Evolutionary conservation across 2,888 invertebrate genomes (phyloP).

Genomic region (Taenaris catops): DNA sequence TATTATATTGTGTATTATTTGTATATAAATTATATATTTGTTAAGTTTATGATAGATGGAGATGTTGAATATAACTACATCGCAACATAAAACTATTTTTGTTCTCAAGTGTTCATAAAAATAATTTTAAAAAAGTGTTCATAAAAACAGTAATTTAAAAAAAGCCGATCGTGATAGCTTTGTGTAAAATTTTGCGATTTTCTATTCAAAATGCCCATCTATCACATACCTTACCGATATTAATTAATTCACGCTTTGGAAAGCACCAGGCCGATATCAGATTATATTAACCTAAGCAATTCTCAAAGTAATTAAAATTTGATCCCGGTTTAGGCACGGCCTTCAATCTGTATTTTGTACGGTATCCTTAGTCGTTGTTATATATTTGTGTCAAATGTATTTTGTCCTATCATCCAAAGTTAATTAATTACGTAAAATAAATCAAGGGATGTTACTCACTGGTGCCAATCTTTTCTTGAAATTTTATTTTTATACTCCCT

Average conservation of each 20-base stretch:
- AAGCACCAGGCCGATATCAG: background rate
- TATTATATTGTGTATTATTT: no score
- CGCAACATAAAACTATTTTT: no score
- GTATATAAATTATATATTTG: no score
- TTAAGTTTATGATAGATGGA: no score
- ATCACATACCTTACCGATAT: background rate
- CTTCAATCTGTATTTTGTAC: conserved; percentile 10
- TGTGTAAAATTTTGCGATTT: no score
- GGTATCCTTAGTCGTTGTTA: conserved; percentile 5
- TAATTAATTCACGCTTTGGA: conserved; percentile 3
- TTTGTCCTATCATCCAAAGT: conserved; percentile 1
- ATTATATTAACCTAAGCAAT: conserved; percentile 14
- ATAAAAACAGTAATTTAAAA: no score
- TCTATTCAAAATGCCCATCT: background rate
- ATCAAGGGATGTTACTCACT: background rate
- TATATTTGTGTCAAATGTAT: conserved; percentile 8
- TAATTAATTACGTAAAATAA: conserved; percentile 5
- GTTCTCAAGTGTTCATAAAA: no score
- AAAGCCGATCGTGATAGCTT: no score
- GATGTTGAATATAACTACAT: no score
- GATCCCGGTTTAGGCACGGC: conserved; percentile 12
- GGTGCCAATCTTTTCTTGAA: no score
- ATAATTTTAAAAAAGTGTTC: no score
- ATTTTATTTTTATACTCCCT: no score
- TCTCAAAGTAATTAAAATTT: conserved; percentile 25